These are phyloP conservation scores for Symphodus melops DNA, from an alignment of 2,113 vertebrate species.

Conservation along the genomic window DNA sequence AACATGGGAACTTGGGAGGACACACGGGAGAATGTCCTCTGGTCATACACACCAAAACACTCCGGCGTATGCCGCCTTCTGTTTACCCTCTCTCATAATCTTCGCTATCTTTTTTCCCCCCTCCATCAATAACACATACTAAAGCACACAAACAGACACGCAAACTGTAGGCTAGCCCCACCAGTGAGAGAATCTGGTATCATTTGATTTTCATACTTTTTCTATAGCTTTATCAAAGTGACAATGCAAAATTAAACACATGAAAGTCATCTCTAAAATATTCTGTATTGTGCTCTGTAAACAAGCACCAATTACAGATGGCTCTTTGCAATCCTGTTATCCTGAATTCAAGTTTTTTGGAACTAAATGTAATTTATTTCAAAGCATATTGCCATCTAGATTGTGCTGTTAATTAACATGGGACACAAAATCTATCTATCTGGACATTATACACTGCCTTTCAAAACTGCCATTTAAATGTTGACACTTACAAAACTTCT, in stretches of 20 bases:
- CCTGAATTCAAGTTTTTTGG: not conserved
- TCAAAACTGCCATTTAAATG: not conserved
- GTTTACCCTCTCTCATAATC: conserved; percentile 17
- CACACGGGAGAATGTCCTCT: conserved; percentile 49
- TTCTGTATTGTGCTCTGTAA: not conserved
- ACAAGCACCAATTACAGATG: not conserved
- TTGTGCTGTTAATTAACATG: not conserved
- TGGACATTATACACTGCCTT: not conserved
- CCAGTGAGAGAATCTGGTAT: conserved; percentile 33
- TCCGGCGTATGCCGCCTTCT: conserved; percentile 45
- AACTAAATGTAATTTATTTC: not conserved
- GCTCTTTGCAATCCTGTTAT: not conserved
- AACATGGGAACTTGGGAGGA: conserved; percentile 47
- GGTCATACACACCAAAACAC: conserved; percentile 64
- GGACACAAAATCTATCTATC: not conserved
- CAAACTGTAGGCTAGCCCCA: not conserved
- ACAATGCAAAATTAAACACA: not conserved
- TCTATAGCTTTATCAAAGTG: not conserved
- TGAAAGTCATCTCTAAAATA: conserved; percentile 8
- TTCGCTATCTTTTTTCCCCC: not conserved
- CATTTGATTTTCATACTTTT: conserved; percentile 32
- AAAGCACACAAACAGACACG: conserved; percentile 8
- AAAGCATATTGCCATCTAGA: not conserved
- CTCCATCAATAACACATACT: conserved; percentile 30
- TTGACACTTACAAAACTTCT: not conserved